Conservation (phyloP, 2,113 vertebrate genomes). For the Oreochromis niloticus region DNA sequence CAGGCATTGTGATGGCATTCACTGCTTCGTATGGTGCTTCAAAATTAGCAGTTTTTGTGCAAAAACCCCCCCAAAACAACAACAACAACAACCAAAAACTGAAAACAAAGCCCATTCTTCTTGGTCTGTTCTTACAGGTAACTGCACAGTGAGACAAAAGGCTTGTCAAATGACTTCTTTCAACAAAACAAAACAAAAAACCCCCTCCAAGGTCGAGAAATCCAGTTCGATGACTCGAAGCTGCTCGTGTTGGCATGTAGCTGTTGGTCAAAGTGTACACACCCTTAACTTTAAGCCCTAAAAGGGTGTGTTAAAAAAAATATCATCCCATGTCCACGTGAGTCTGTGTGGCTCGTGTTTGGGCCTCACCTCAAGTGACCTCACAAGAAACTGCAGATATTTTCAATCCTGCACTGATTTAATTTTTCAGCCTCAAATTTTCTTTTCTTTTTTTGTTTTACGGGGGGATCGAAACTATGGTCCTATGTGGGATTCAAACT, state of each 20-base stretch:
- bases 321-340: not conserved
- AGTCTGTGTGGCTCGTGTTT: not conserved
- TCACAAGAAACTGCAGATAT: not conserved
- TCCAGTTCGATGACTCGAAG: not conserved
- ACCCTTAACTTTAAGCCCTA: not conserved
- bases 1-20: not conserved
- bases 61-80: not conserved
- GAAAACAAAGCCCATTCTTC: not conserved
- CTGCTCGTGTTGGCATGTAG: not conserved
- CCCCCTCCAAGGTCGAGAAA: not conserved
- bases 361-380: not conserved
- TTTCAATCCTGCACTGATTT: not conserved
- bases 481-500: not conserved
- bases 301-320: not conserved
- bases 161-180: not conserved
- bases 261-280: not conserved
- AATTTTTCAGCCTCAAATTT: not conserved
- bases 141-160: not conserved
- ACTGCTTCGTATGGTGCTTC: not conserved
- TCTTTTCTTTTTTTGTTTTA: not conserved
- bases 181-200: not conserved
- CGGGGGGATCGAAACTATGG: accelerated
- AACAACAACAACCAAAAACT: not conserved
- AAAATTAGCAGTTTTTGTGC: not conserved
- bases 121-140: not conserved